Conservation (phyloP, 2,113 vertebrate genomes). For the Crotalus tigris region DNA sequence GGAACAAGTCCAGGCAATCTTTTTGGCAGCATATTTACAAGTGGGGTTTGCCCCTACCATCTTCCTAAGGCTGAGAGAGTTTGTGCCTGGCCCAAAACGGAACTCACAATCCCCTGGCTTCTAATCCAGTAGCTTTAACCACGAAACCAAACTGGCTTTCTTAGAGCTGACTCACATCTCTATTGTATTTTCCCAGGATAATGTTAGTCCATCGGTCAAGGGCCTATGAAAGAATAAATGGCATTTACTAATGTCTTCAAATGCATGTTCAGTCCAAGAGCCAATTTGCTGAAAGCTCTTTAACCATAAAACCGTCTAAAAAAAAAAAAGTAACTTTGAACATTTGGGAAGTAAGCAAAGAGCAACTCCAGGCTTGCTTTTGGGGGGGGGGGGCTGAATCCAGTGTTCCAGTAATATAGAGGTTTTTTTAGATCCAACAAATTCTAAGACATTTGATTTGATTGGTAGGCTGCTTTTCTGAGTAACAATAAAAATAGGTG, state of each 20-base stretch:
- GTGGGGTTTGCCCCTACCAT: neutral
- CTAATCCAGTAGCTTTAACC: neutral
- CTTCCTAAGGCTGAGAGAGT: neutral
- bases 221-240: neutral
- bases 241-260: neutral
- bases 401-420: neutral
- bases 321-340: neutral
- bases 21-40: neutral
- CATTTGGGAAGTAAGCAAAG: neutral
- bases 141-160: neutral
- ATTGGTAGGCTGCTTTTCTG: neutral
- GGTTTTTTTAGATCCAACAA: neutral
- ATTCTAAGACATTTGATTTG: neutral
- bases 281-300: neutral
- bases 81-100: neutral
- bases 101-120: neutral
- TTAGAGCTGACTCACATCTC: neutral
- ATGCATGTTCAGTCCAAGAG: neutral
- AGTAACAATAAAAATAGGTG: neutral
- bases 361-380: neutral
- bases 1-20: neutral
- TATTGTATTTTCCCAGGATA: neutral
- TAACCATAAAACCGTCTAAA: neutral
- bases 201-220: neutral
- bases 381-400: neutral